These are phyloP conservation scores for Melitaea athalia DNA, from an alignment of 2,888 invertebrate genomes.

Conservation along the genomic window DNA sequence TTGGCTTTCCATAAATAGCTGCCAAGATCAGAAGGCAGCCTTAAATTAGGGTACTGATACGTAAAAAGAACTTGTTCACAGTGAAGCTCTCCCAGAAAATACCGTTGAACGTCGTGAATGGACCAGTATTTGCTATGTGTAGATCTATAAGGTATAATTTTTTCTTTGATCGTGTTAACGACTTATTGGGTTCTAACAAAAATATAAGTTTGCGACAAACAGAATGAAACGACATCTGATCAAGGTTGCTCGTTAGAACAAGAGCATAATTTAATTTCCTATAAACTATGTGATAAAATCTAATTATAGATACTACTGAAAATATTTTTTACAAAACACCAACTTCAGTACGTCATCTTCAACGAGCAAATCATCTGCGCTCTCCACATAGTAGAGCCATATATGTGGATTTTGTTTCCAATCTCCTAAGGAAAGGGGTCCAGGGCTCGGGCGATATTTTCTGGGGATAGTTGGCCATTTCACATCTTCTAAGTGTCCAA, in stretches of 20 bases:
- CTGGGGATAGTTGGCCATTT: slow-evolving; percentile 53
- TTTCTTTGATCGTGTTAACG: too few relatives aligned
- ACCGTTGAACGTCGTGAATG: slow-evolving; percentile 69
- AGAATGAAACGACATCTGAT: too few relatives aligned
- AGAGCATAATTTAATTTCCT: too few relatives aligned
- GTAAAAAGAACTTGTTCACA: slow-evolving; percentile 67
- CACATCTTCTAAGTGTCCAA: slow-evolving; percentile 61
- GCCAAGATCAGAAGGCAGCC: slow-evolving; percentile 56
- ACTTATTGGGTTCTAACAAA: too few relatives aligned
- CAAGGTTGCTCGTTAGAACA: too few relatives aligned
- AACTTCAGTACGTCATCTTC: slow-evolving; percentile 66
- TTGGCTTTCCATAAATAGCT: slow-evolving; percentile 60
- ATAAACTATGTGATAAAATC: background rate
- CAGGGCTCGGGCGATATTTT: slow-evolving; percentile 50
- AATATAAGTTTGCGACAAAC: too few relatives aligned
- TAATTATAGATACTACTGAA: background rate
- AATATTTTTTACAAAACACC: slow-evolving; percentile 12
- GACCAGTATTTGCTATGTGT: slow-evolving; percentile 64
- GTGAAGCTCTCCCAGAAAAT: slow-evolving; percentile 60
- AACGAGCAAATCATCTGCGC: slow-evolving; percentile 55
- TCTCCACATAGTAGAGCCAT: slow-evolving; percentile 67
- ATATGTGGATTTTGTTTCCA: slow-evolving; percentile 59
- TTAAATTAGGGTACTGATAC: slow-evolving; percentile 66
- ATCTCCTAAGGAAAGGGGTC: slow-evolving; percentile 56
- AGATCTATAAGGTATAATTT: slow-evolving; percentile 47